Conservation (phyloP, 2,113 vertebrate genomes). For the Fukomys damarensis region DNA sequence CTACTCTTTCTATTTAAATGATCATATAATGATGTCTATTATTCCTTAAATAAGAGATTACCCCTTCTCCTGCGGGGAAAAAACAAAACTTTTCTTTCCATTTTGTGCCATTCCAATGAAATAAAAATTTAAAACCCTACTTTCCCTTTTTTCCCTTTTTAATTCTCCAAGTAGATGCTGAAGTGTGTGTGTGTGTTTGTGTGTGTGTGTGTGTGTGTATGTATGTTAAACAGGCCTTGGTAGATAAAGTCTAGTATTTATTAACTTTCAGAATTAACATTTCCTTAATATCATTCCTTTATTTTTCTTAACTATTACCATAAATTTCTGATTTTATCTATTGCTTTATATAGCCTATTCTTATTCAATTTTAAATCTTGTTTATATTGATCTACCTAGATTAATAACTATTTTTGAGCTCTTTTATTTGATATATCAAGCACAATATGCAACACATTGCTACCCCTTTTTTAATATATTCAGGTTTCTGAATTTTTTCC, state of each 20-base stretch:
- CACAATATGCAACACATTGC: neutral
- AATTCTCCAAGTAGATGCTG: neutral
- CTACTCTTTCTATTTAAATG: neutral
- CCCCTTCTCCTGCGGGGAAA: neutral
- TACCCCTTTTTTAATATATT: neutral
- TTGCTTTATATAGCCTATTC: neutral
- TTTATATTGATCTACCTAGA: neutral
- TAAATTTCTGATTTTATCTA: constrained; percentile 6
- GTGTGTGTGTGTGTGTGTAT: too few relatives aligned
- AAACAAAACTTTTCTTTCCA: neutral
- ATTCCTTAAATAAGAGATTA: neutral
- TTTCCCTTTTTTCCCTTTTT: neutral
- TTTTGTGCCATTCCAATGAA: neutral
- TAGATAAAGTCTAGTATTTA: neutral
- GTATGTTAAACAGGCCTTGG: neutral
- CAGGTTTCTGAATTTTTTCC: neutral
- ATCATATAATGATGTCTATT: neutral
- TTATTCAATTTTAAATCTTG: neutral
- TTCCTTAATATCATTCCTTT: neutral
- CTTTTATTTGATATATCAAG: neutral
- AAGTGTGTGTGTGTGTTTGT: neutral
- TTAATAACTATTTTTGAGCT: neutral
- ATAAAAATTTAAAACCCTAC: neutral
- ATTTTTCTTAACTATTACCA: neutral
- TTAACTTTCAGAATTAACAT: neutral